phyloP scores from a whole-genome alignment of 2,888 invertebrate genomes.

The Pandemis cinnamomeana region DNA sequence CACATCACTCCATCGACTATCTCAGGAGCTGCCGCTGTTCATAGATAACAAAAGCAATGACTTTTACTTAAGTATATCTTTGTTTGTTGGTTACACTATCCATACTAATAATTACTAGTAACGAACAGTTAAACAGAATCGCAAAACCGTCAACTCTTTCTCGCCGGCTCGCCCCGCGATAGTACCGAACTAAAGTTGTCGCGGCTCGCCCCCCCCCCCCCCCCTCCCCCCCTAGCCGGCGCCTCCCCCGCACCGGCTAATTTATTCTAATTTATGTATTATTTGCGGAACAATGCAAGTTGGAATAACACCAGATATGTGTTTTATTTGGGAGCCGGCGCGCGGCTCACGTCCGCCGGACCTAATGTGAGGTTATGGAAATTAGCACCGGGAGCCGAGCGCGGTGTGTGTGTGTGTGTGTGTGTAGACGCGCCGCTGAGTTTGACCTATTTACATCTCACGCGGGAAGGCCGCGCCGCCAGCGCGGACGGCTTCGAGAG shows the following conservation, averaged over 20 bases:
- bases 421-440: not conserved
- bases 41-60: too few relatives aligned
- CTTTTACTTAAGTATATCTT: too few relatives aligned
- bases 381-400: not conserved
- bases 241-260: not conserved
- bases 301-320: conserved; percentile 13
- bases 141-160: not conserved
- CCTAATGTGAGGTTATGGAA: conserved; percentile 8
- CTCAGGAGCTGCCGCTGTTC: too few relatives aligned
- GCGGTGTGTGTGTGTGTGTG: too few relatives aligned
- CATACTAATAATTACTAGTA: not conserved
- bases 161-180: not conserved
- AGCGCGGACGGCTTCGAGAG: not conserved
- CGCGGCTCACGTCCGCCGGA: not conserved
- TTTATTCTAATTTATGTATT: conserved; percentile 14
- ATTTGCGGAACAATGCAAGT: conserved; percentile 12
- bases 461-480: not conserved
- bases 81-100: too few relatives aligned
- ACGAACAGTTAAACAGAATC: not conserved
- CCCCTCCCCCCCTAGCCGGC: too few relatives aligned
- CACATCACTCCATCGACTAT: too few relatives aligned
- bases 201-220: not conserved
- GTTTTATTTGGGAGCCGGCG: conserved; percentile 3
- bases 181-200: conserved; percentile 3
- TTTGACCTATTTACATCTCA: not conserved